These are phyloP conservation scores for Xerus inauris DNA, from an alignment of 2,113 vertebrate species.

Conservation along the genomic window DNA sequence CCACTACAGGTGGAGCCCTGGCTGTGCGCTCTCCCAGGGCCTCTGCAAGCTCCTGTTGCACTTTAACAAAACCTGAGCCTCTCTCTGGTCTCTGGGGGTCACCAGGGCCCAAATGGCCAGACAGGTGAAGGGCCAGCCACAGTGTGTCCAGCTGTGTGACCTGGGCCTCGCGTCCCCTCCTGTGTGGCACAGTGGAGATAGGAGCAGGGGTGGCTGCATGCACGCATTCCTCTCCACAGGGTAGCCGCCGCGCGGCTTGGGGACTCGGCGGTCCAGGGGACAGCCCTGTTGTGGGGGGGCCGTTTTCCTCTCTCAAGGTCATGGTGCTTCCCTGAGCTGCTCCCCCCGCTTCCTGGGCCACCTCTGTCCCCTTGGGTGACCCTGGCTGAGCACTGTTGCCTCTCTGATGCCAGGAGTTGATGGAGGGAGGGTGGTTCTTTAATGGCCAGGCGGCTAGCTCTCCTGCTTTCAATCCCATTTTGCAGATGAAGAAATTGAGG, in stretches of 20 bases:
- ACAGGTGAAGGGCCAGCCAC: neutral
- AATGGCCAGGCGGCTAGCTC: too few species aligned
- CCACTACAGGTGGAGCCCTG: too few species aligned
- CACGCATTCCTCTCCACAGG: too few species aligned
- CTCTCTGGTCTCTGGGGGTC: neutral
- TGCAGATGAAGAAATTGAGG: neutral
- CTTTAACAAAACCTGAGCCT: neutral
- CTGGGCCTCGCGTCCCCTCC: neutral
- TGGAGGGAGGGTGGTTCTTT: too few species aligned
- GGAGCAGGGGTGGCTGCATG: neutral
- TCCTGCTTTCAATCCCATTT: neutral
- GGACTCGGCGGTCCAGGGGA: neutral
- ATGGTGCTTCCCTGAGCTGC: neutral
- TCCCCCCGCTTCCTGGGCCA: fast-evolving
- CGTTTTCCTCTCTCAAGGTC: neutral
- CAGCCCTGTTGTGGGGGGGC: neutral
- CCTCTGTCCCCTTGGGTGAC: neutral
- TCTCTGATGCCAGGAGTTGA: neutral
- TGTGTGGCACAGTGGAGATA: neutral
- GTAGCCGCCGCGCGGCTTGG: neutral
- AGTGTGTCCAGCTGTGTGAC: neutral
- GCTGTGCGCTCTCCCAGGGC: neutral
- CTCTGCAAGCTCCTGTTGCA: neutral
- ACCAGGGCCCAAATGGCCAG: neutral
- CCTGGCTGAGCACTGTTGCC: too few species aligned